These are phyloP conservation scores for Salvelinus fontinalis DNA, from an alignment of 2,113 vertebrate genomes.

Conservation along the genomic window DNA sequence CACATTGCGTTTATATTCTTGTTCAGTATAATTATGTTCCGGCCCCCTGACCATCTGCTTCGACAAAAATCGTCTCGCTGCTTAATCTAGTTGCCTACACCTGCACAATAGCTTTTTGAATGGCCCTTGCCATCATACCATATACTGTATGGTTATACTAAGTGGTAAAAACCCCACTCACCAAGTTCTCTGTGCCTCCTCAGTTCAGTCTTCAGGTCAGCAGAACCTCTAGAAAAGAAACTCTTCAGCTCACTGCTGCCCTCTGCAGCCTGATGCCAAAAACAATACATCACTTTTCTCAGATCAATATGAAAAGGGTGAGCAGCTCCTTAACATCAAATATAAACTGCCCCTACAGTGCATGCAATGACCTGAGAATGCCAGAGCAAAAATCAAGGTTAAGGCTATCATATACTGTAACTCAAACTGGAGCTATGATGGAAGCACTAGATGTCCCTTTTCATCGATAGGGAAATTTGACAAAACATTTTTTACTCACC, in stretches of 20 bases:
- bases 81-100: no score
- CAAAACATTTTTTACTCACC: constrained; percentile 58
- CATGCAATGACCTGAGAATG: neutral
- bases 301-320: neutral
- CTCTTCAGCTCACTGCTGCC: constrained; percentile 85
- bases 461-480: constrained; percentile 14
- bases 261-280: constrained; percentile 79
- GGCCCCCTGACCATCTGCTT: no score
- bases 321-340: neutral
- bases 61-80: no score
- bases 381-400: neutral
- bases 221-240: constrained; percentile 37
- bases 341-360: neutral
- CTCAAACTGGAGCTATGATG: neutral
- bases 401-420: neutral
- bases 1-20: no score
- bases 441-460: neutral
- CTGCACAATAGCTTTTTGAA: no score
- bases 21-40: no score
- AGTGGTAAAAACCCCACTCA: constrained; percentile 58
- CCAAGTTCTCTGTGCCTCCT: constrained; percentile 72
- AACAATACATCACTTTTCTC: constrained; percentile 13
- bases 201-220: constrained; percentile 69
- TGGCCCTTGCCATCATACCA: no score
- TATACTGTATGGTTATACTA: neutral